phyloP scores from a whole-genome alignment of 1,140 invertebrate genomes.

The Brachystomella parvula region DNA sequence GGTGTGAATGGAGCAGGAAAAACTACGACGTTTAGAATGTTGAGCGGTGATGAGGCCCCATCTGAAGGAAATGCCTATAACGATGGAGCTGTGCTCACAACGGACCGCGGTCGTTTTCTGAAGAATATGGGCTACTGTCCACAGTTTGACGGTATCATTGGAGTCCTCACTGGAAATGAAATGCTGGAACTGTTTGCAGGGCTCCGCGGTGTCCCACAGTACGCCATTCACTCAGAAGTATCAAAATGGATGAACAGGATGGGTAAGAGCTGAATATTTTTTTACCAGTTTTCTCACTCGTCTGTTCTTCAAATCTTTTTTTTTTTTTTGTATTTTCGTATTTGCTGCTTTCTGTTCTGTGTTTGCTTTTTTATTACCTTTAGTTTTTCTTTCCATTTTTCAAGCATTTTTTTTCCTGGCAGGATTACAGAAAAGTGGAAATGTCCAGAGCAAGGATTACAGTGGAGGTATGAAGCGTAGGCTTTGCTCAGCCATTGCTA shows the following conservation, averaged over 20 bases:
- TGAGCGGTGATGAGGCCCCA: constrained; percentile 49
- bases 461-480: constrained; percentile 79
- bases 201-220: constrained; percentile 46
- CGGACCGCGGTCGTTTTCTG: constrained; percentile 29
- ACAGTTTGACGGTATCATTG: constrained; percentile 47
- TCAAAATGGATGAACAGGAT: constrained; percentile 38
- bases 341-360: too few relatives aligned
- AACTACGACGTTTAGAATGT: constrained; percentile 40
- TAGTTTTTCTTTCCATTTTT: background rate
- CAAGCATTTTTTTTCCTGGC: constrained; percentile 24
- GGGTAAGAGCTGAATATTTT: constrained; percentile 39
- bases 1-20: constrained; percentile 46
- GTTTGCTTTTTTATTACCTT: background rate
- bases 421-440: constrained; percentile 20
- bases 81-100: constrained; percentile 47
- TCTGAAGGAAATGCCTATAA: constrained; percentile 41
- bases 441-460: constrained; percentile 39
- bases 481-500: constrained; percentile 71
- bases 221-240: constrained; percentile 36
- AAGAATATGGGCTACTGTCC: constrained; percentile 48
- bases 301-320: too few relatives aligned
- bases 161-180: constrained; percentile 45
- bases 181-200: constrained; percentile 45
- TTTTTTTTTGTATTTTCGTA: too few relatives aligned
- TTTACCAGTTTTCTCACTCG: too few relatives aligned